A percentile compares a stretch with the other conserved stretches of the same genome.
phyloP scores from a whole-genome alignment of 2,113 vertebrate species.

The Thalassarche chlororhynchos region DNA sequence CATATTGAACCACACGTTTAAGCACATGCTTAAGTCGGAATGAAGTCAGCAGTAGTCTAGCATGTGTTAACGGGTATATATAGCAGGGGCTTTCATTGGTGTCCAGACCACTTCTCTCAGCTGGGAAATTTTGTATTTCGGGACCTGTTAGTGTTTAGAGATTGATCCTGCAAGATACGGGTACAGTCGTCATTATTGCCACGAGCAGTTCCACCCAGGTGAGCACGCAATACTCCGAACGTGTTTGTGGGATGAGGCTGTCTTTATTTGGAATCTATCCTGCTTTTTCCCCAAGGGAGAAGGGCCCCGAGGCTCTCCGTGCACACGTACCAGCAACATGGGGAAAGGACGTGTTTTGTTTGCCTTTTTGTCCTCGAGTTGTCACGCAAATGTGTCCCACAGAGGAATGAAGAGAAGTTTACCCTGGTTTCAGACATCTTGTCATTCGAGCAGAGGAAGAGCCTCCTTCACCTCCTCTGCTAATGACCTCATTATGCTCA shows the following conservation, averaged over 20 bases:
- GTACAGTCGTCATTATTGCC: background rate
- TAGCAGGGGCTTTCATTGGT: background rate
- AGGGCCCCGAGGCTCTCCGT: background rate
- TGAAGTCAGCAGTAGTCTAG: background rate
- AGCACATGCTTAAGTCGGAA: background rate
- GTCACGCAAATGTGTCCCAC: background rate
- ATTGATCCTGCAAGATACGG: background rate
- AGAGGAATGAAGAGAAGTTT: background rate
- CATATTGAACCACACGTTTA: background rate
- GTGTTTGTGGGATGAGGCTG: background rate
- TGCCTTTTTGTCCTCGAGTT: background rate
- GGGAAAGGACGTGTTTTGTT: background rate
- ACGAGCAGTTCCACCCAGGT: background rate
- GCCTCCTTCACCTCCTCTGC: background rate
- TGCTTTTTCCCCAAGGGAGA: background rate
- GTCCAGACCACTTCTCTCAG: background rate
- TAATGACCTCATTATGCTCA: background rate
- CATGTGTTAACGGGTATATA: background rate
- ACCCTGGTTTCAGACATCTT: background rate
- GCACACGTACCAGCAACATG: rapidly evolving
- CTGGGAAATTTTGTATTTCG: background rate
- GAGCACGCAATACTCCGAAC: background rate
- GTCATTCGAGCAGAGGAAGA: background rate
- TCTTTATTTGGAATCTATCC: rapidly evolving
- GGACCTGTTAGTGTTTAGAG: background rate